phyloP scores from a whole-genome alignment of 2,113 vertebrate species.

The Vicugna pacos region DNA sequence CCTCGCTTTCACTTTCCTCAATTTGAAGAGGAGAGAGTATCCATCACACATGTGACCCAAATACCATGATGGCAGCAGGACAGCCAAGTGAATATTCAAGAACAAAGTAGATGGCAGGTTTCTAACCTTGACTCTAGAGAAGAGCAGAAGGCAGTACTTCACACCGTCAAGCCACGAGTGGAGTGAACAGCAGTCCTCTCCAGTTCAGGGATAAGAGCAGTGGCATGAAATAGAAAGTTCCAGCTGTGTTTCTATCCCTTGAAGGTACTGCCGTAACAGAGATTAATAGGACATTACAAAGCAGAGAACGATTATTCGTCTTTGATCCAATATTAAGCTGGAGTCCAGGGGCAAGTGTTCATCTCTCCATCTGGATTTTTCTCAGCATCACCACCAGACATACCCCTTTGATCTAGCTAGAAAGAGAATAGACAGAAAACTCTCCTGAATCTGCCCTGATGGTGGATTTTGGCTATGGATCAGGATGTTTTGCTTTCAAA shows the following conservation, averaged over 20 bases:
- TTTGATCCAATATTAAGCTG: background rate
- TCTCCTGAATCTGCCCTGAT: background rate
- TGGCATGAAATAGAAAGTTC: background rate
- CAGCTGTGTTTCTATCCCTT: background rate
- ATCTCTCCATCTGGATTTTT: background rate
- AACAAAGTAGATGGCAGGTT: background rate
- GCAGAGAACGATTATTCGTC: background rate
- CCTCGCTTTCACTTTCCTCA: too few relatives aligned
- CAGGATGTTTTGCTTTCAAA: background rate
- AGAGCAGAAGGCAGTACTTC: background rate
- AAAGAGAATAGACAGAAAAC: background rate
- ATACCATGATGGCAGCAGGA: background rate
- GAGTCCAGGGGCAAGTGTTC: background rate
- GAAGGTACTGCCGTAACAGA: background rate
- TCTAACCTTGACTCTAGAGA: background rate
- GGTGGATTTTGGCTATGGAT: background rate
- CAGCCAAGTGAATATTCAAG: background rate
- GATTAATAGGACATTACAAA: background rate
- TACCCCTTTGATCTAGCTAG: background rate
- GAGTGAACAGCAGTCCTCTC: background rate
- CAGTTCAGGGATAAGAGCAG: background rate
- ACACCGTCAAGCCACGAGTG: background rate
- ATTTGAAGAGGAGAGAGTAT: too few relatives aligned
- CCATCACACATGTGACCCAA: background rate
- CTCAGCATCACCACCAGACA: background rate